These are phyloP conservation scores for Hypomecis punctinalis DNA, from an alignment of 2,888 invertebrate species.

Conservation along the genomic window DNA sequence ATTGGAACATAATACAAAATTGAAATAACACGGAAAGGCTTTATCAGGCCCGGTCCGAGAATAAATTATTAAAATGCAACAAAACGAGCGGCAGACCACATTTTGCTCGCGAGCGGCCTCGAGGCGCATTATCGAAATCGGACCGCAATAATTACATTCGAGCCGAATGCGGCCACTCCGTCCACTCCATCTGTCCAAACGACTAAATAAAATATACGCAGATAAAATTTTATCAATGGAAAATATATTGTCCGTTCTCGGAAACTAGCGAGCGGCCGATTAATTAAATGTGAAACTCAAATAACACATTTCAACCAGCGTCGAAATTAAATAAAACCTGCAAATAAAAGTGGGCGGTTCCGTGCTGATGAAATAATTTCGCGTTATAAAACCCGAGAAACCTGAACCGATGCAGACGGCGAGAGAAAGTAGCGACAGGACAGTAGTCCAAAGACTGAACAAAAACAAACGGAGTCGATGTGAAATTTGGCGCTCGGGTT, in stretches of 20 bases:
- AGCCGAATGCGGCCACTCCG: slow-evolving; percentile 73
- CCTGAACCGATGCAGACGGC: slow-evolving; percentile 32
- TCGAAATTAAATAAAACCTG: slow-evolving; percentile 42
- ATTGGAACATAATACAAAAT: slow-evolving; percentile 52
- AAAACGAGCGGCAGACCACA: slow-evolving; percentile 76
- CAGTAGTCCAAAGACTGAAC: slow-evolving; percentile 55
- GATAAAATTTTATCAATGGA: slow-evolving; percentile 73
- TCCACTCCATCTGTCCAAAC: slow-evolving; percentile 76
- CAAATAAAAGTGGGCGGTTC: slow-evolving; percentile 23
- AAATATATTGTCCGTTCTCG: slow-evolving; percentile 63
- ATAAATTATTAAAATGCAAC: slow-evolving; percentile 82
- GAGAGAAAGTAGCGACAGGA: slow-evolving; percentile 55
- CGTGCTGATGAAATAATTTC: slow-evolving; percentile 27
- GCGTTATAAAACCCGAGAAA: slow-evolving; percentile 30
- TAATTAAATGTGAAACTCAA: slow-evolving; percentile 63
- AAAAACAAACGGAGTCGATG: slow-evolving; percentile 65
- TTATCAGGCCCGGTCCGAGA: slow-evolving; percentile 66
- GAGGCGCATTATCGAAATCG: slow-evolving; percentile 81
- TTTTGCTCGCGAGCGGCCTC: slow-evolving; percentile 73
- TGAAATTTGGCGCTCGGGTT: slow-evolving; percentile 64
- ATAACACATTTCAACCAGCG: slow-evolving; percentile 52
- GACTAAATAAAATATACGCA: slow-evolving; percentile 71
- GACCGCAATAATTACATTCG: slow-evolving; percentile 83
- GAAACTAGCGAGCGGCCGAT: slow-evolving; percentile 56
- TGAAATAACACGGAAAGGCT: slow-evolving; percentile 71